A percentile compares a stretch with the other conserved stretches of the same genome.
These are phyloP conservation scores for Volucella bombylans DNA, from an alignment of 2,888 invertebrate species.

Conservation along the genomic window DNA sequence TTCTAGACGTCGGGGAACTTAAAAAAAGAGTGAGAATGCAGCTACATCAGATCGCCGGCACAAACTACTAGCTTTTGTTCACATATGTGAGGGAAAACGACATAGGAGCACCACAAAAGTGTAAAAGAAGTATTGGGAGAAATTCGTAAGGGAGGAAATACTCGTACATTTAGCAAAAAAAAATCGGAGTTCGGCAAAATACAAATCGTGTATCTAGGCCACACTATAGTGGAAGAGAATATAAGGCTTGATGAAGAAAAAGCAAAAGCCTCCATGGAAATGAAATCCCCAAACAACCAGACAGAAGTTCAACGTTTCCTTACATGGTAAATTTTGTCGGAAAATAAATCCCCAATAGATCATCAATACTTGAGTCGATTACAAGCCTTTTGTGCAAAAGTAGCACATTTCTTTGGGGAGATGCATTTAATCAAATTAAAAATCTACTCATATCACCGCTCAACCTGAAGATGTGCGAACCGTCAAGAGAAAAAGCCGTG, in stretches of 20 bases:
- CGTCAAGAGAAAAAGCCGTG: no score
- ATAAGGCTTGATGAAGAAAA: constrained; percentile 24
- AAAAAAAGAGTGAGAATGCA: not conserved
- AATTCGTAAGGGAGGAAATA: not conserved
- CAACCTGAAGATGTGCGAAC: no score
- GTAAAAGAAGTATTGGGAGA: not conserved
- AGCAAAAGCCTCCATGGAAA: constrained; percentile 21
- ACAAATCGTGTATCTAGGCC: constrained; percentile 19
- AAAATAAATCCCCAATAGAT: constrained; percentile 43
- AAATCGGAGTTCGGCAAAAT: constrained; percentile 22
- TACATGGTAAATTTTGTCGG: constrained; percentile 24
- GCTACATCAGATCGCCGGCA: constrained; percentile 18
- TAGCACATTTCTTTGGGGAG: constrained; percentile 5
- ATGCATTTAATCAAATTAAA: no score
- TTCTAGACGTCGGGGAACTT: no score
- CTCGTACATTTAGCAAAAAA: constrained; percentile 10
- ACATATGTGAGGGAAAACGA: constrained; percentile 9
- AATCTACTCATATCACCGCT: no score
- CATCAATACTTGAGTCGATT: constrained; percentile 12
- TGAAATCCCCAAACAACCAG: constrained; percentile 3
- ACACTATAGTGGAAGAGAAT: constrained; percentile 15
- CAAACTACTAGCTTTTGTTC: constrained; percentile 22
- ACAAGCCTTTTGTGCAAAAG: not conserved
- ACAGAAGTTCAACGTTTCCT: constrained; percentile 34
- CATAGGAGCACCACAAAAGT: not conserved